Evolutionary conservation across 2,888 invertebrate genomes (phyloP), one percentile per base, ranked within the genome.

Genomic region (Sarcophaga rosellei): DNA sequence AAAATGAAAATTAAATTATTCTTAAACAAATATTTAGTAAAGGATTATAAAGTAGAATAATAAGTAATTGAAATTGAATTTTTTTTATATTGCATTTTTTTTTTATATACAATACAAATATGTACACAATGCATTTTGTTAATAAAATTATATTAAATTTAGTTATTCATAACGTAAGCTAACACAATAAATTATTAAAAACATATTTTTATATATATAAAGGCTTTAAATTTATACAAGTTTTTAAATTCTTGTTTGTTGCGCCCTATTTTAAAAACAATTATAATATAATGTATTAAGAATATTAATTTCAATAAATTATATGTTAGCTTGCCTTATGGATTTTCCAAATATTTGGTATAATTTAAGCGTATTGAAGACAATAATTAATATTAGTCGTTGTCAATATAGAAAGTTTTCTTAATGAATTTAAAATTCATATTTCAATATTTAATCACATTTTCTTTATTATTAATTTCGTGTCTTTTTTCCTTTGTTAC

Each of bases 1-100:
- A 93, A 89, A 92, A 91, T 90, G 93, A 93, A 88, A 91, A 88
- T 82, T 89, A 84, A 72, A 57, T 4, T 70, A 66, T 59, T 62
- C 35, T 35, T 35, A 35, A 6, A 69, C 21, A 57, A 47, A 63
- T 23, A 25, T 66, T 62, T 45, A 8, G 11, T 44, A 57, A 12
- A 73, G 15, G 35, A 59, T 0, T 21, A 70, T 25, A 45, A 70
- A 57, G 21, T 35, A 35, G 35, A 35, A 35, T 35, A 35, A 35
- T 1, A 10, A 10, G 20, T 61, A 61, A 47, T 62, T 47, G 35
- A 72, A 57, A 4, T 68, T 25, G 25, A 15, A 17, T 1, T 66
- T 69, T 68, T 3, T 77, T 57, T 17, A 10, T 20, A 15, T 73
- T 53, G 4, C 11, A 17, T 35, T 69, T 57, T 25, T 35, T 69